phyloP scores from a whole-genome alignment of 2,888 invertebrate species.

The Aradus depressus region DNA sequence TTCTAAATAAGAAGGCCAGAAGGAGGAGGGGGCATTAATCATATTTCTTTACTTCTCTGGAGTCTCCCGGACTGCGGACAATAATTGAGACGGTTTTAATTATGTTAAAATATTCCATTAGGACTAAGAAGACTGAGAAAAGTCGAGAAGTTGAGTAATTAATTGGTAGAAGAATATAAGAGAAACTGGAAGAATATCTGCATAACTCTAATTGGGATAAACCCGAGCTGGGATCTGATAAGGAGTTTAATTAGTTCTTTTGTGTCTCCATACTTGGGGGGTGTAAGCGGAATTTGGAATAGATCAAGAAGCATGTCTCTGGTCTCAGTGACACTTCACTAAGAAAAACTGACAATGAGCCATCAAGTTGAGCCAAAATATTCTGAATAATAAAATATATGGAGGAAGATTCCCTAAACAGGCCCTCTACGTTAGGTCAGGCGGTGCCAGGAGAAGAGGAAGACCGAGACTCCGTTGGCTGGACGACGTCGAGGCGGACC shows the following conservation, averaged over 20 bases:
- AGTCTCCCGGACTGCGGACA: no score
- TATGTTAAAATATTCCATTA: constrained; percentile 29
- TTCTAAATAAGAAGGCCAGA: constrained; percentile 22
- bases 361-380: no score
- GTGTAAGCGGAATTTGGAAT: background rate
- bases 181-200: constrained; percentile 20
- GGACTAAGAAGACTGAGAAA: constrained; percentile 10
- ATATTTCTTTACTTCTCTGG: constrained; percentile 25
- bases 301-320: background rate
- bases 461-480: no score
- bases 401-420: no score
- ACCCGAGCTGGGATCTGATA: constrained; percentile 7
- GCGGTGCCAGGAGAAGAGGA: no score
- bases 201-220: constrained; percentile 28
- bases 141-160: constrained; percentile 26
- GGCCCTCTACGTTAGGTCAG: no score
- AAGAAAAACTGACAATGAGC: no score
- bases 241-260: constrained; percentile 18
- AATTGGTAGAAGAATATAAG: constrained; percentile 28
- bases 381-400: no score
- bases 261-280: background rate
- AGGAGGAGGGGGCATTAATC: constrained; percentile 25
- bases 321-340: no score
- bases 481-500: no score
- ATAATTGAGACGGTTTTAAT: constrained; percentile 29